Evolutionary conservation across 2,797 vertebrate species (phyloP), one percentile per base, ranked within the genome.

Genomic region (Pipistrellus nathusii): DNA sequence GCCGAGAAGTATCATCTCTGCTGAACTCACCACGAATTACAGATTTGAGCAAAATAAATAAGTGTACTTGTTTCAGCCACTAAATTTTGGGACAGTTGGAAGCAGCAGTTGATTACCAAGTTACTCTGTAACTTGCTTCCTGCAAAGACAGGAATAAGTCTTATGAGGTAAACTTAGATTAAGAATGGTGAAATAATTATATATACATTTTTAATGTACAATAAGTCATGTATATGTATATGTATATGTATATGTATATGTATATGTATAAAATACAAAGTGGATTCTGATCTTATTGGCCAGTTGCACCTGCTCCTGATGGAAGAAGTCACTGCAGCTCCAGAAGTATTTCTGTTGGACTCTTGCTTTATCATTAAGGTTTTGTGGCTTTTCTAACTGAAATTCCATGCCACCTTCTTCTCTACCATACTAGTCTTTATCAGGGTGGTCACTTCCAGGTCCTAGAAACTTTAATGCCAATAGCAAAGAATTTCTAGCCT

Each of bases 21-120:
- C 51, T 30, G 11, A 64, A 82, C 48, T n/a, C 15, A 69, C 23
- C 35, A 51, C 75, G 72, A 81, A 62, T 9, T 72, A 27, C 46
- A 76, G n/a, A 59, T 55, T 69, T 17, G 21, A 88, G 6, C 88
- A 93, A 88, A 82, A 91, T 81, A 77, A 93, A 32, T 85, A 30
- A 62, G 38, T 51, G 2, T 46, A 73, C 38, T 84, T 83, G 18
- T 85, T 76, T 82, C 76, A 93, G 44, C 4, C 59, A 38, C 18
- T 57, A 82, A 62, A 12, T 44, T 59, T 85, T 32, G 66, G 14
- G 35, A 87, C 8, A 2, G 23, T 69, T 75, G 41, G 48, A 41
- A 15, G 66, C n/a, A 59, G 44, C 21, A 57, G 44, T 13, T 46
- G 57, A 95, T 72, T 78, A 66, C 44, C 82, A 51, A n/a, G 62